Percentiles rank a stretch among this genome's conserved stretches.
Conservation (phyloP, 2,888 invertebrate genomes). For the Thecophora atra region DNA sequence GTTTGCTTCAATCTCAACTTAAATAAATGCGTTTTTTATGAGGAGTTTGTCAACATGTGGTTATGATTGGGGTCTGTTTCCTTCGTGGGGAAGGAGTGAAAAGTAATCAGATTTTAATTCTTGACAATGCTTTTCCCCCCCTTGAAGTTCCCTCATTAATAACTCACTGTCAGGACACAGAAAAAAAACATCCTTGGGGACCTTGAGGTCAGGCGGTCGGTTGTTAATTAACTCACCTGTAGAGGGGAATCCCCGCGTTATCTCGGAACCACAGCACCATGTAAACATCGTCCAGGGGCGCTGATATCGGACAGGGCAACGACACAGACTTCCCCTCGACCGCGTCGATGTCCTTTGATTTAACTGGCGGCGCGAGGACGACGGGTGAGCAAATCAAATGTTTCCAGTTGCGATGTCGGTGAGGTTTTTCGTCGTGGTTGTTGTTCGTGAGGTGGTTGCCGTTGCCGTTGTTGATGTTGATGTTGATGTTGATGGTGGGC, state of each 20-base stretch:
- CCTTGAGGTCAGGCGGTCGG: constrained; percentile 4
- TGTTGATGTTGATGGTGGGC: not conserved
- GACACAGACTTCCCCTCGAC: constrained; percentile 88
- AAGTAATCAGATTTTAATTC: not conserved
- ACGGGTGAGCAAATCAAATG: constrained; percentile 5
- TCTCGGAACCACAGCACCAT: constrained; percentile 94
- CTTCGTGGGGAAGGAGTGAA: not conserved
- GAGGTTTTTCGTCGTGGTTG: not conserved
- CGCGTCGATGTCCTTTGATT: constrained; percentile 84
- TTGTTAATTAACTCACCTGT: constrained; percentile 73
- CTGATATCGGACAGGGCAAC: constrained; percentile 86
- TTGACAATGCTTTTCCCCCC: not conserved
- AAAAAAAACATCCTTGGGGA: not conserved
- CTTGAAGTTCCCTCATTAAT: not conserved
- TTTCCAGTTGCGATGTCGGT: not conserved
- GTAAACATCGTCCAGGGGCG: constrained; percentile 86
- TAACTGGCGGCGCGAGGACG: constrained; percentile 66
- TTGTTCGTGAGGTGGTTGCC: not conserved
- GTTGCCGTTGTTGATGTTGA: not conserved
- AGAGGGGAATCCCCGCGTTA: constrained; percentile 85
- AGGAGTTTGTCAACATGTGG: not conserved
- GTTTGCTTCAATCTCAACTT: no score
- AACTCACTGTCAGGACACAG: not conserved
- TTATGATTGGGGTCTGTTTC: not conserved
- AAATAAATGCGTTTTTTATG: not conserved